Base-by-base conservation (phyloP, 2,888 invertebrate species). In the Papilio gigon region DNA sequence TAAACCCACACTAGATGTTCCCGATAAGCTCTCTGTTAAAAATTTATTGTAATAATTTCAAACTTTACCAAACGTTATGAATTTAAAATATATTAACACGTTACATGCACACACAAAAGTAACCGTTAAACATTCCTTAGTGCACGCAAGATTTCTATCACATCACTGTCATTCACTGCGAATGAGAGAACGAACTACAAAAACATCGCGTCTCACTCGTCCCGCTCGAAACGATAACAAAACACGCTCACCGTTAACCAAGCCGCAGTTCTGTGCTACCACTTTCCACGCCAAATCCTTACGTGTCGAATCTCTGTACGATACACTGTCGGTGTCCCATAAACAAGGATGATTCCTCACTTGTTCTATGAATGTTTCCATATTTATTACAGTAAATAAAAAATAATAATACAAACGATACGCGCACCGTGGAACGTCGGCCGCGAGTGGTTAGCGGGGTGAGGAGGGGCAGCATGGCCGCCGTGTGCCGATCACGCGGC, bases 361-460 rank as follows among this genome's bases (percentile, higher is more conserved):
- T 71, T 75, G 74, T 62, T 74, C 74, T 56, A 77, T 77, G 56
- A 77, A 77, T 1, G 70, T 33, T 50, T 78, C 76, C 76, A 77
- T 77, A 22, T 61, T 58, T 20, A 20, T 56, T 42, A 56, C 30
- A 11, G n/a, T 22, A 27, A 44, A 14, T 27, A 22, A 33, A 66
- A 50, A 33, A 65, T 37, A 47, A 60, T 35, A 17, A 33, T 56
- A 33, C 12, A 35, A 61, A 65, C 61, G 44, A n/a, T 62, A 61
- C 65, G 61, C 62, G 14, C 69, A 25, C 44, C 40, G 56, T 20
- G 47, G 56, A 35, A 61, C 65, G 65, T 58, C n/a, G 22, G 58
- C 62, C 69, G 69, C 62, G 65, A 70, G 61, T 65, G 65, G 30
- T 44, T 25, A 17, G 61, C 59, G 27, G 42, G 56, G 25, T n/a